Base-by-base conservation (phyloP, 2,113 vertebrate genomes). In the zebrafish (Danio rerio) region DNA sequence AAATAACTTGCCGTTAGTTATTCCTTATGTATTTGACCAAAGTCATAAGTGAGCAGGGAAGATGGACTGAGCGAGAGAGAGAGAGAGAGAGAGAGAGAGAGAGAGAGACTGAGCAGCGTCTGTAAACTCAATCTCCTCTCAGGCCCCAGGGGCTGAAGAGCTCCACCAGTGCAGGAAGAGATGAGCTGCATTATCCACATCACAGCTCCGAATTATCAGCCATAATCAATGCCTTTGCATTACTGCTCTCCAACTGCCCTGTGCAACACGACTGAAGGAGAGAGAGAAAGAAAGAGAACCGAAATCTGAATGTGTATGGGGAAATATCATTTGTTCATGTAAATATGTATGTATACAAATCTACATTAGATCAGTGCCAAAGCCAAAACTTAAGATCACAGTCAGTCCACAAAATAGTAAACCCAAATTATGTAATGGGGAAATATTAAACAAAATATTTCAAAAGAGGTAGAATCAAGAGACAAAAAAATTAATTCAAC, bases 191-290 rank as follows among this genome's bases (percentile, higher is more conserved):
- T 93, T 92, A 93, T 93, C 92, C 89, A 90, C 92, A 94, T 93
- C 92, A 93, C 89, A 93, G 90, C 88, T 84, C 90, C 87, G 90
- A 89, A 92, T 93, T 93, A 92, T 93, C 93, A 91, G 90, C 90
- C 90, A 90, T 92, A 91, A 94, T 94, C 93, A 93, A 93, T 93
- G 92, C 88, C 86, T 87, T 88, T 90, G 91, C 93, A 94, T 93
- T 93, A 92, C 83, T 83, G 80, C 69, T 82, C 78, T 65, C 70
- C 85, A 68, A 78, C 49, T 69, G 78, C 70, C 75, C 86, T 73
- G 68, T 79, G 78, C 65, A 78, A 61, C 69, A 43, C 49, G 81
- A 52, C 52, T 76, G 65, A 49, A 45, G 56, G 49, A 78, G 66
- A 81, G 31, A 70, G 55, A 53, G 65, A 80, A 3, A 31, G 31